Evolutionary conservation across 2,113 vertebrate species (phyloP).

Genomic region (Corvus moneduloides): DNA sequence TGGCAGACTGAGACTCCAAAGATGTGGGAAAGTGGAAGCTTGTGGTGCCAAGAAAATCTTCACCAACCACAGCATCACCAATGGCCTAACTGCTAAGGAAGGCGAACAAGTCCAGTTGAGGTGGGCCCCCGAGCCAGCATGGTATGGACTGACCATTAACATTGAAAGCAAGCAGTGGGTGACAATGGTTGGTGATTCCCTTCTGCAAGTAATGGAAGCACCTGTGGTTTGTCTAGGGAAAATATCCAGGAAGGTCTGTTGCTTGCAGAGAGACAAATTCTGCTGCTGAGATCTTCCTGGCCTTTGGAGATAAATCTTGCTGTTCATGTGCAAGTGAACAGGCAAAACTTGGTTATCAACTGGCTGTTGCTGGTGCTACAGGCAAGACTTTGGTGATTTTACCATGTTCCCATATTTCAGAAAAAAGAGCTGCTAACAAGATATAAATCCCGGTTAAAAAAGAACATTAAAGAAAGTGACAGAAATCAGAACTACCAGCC

Average conservation of each 20-base stretch:
- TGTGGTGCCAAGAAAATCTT: not conserved
- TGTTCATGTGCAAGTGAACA: not conserved
- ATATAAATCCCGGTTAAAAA: not conserved
- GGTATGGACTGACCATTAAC: too few relatives aligned
- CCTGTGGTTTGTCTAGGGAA: not conserved
- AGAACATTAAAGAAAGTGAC: not conserved
- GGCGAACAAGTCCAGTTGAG: not conserved
- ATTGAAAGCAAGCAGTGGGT: not conserved
- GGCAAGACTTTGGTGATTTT: not conserved
- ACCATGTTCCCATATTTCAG: rapidly evolving
- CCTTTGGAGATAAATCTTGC: not conserved
- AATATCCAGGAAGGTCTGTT: not conserved
- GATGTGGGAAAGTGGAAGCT: not conserved
- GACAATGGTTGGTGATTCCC: not conserved
- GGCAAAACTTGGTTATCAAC: not conserved
- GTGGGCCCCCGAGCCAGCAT: rapidly evolving
- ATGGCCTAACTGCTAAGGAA: not conserved
- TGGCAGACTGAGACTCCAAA: not conserved
- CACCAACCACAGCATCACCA: not conserved
- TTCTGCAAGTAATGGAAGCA: not conserved
- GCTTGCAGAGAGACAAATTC: not conserved
- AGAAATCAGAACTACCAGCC: not conserved
- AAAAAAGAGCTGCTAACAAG: not conserved
- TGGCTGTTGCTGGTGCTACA: not conserved
- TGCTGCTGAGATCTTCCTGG: not conserved